These are phyloP conservation scores for Nymphalis c-album DNA, from an alignment of 2,888 invertebrate species.

Conservation along the genomic window DNA sequence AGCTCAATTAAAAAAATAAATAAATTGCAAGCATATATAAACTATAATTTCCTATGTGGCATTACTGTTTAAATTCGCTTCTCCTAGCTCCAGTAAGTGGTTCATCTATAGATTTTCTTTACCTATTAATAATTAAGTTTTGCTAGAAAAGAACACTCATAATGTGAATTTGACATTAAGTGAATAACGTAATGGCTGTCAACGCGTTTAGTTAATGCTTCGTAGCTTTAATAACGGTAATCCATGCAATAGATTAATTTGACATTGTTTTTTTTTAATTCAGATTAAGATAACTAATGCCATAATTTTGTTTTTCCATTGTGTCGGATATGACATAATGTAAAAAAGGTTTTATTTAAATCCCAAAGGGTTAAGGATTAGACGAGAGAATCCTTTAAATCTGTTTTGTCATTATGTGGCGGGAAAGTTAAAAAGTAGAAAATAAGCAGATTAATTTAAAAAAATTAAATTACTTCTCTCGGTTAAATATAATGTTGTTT, in stretches of 20 bases:
- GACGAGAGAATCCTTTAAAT: conserved; percentile 2
- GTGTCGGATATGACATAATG: neutral
- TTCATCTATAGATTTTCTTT: too few relatives aligned
- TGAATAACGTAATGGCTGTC: neutral
- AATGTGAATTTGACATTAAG: too few relatives aligned
- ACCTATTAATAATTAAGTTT: too few relatives aligned
- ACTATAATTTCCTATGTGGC: too few relatives aligned
- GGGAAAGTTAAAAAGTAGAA: neutral
- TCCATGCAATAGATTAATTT: neutral
- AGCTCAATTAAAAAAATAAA: too few relatives aligned
- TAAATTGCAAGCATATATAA: too few relatives aligned
- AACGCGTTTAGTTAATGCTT: neutral
- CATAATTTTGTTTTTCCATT: conserved; percentile 5
- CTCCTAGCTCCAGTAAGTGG: too few relatives aligned
- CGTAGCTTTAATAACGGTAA: neutral
- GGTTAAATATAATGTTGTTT: too few relatives aligned
- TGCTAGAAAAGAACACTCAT: too few relatives aligned
- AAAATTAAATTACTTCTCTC: too few relatives aligned
- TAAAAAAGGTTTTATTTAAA: neutral
- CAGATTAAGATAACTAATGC: neutral
- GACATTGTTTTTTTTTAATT: neutral
- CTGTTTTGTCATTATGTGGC: conserved; percentile 9
- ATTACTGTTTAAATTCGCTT: too few relatives aligned
- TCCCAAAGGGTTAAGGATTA: neutral
- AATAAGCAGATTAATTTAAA: neutral